These are phyloP conservation scores for Uloborus diversus DNA, from an alignment of 1,140 invertebrate species.

Conservation along the genomic window DNA sequence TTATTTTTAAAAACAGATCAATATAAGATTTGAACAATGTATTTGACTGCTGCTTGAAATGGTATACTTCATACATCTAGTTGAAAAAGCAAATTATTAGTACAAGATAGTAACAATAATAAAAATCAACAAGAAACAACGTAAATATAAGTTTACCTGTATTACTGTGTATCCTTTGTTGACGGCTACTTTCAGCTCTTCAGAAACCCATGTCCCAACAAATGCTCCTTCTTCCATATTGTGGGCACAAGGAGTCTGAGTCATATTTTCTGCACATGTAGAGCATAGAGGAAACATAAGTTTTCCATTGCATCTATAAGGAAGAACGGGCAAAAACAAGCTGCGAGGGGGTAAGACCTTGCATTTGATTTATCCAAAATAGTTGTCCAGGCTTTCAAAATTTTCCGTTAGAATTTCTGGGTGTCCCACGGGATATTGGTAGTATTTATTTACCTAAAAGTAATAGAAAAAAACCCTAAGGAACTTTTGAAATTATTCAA, in stretches of 20 bases:
- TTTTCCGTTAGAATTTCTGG: background rate
- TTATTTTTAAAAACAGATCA: constrained; percentile 58
- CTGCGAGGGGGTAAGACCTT: background rate
- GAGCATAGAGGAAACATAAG: constrained; percentile 58
- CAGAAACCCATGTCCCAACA: constrained; percentile 63
- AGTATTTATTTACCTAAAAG: background rate
- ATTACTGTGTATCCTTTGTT: constrained; percentile 53
- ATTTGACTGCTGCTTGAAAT: constrained; percentile 31
- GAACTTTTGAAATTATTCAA: background rate
- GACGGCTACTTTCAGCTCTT: constrained; percentile 63
- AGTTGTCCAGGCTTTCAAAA: background rate
- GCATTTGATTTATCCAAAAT: background rate
- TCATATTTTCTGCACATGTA: constrained; percentile 47
- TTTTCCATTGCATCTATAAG: constrained; percentile 18
- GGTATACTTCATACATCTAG: constrained; percentile 54
- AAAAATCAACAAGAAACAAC: background rate
- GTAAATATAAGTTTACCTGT: too few relatives aligned
- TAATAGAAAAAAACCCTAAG: background rate
- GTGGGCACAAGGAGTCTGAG: constrained; percentile 59
- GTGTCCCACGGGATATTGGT: background rate
- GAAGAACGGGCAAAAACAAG: constrained; percentile 56
- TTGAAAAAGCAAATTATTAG: background rate
- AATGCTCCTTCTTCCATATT: constrained; percentile 61
- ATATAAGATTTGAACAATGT: constrained; percentile 57
- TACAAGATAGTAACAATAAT: background rate